Percentiles rank a stretch among this genome's conserved stretches.
phyloP scores from a whole-genome alignment of 2,888 invertebrate species.

The Hemithea aestivaria region DNA sequence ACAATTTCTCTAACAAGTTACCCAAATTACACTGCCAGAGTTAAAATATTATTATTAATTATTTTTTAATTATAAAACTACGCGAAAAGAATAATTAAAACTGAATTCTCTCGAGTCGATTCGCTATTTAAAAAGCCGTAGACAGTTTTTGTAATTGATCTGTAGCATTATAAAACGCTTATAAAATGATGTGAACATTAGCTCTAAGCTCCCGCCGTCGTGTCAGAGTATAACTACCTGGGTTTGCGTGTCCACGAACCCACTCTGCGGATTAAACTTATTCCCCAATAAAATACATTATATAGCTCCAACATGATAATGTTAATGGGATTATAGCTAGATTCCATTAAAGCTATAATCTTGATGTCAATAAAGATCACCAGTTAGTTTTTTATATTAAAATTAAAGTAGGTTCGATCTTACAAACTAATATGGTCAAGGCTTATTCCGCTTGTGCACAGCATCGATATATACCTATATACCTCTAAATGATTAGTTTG shows the following conservation, averaged over 20 bases:
- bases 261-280: conserved; percentile 60
- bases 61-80: too few relatives aligned
- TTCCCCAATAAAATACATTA: conserved; percentile 57
- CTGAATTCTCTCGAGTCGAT: too few relatives aligned
- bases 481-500: too few relatives aligned
- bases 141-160: neutral
- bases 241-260: conserved; percentile 55
- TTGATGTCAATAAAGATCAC: conserved; percentile 58
- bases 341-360: conserved; percentile 56
- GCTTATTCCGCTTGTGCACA: too few relatives aligned
- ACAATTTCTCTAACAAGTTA: too few relatives aligned
- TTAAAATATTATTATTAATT: too few relatives aligned
- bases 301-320: conserved; percentile 51
- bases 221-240: conserved; percentile 40
- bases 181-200: conserved; percentile 18
- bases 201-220: conserved; percentile 25
- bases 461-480: too few relatives aligned
- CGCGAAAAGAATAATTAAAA: too few relatives aligned
- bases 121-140: too few relatives aligned
- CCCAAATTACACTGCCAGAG: too few relatives aligned
- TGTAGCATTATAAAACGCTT: neutral
- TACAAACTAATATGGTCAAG: too few relatives aligned
- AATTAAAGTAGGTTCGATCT: conserved; percentile 10
- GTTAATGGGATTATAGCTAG: conserved; percentile 59
- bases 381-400: conserved; percentile 32